phyloP scores from a whole-genome alignment of 2,113 vertebrate genomes.

The Trematomus loennbergii region DNA sequence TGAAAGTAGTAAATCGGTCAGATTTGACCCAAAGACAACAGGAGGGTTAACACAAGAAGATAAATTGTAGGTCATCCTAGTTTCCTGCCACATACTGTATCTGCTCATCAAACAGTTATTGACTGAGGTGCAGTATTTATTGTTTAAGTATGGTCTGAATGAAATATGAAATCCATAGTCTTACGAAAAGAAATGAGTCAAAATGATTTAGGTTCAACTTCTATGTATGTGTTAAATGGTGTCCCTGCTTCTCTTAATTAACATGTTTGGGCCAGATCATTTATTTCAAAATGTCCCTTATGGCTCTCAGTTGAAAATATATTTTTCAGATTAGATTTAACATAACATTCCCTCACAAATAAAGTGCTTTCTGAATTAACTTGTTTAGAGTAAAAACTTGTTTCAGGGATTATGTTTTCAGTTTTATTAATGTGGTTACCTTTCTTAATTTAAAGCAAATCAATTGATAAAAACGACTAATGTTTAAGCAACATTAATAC shows the following conservation, averaged over 20 bases:
- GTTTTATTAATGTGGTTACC: no score
- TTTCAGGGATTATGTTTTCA: no score
- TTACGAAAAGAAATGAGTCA: slow-evolving; percentile 17
- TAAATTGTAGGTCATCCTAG: not conserved
- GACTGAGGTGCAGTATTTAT: slow-evolving; percentile 21
- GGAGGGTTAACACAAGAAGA: no score
- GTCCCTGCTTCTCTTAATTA: not conserved
- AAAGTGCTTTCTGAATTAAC: no score
- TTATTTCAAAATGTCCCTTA: not conserved
- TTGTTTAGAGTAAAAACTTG: no score
- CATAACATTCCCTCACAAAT: no score
- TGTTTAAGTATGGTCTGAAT: slow-evolving; percentile 21
- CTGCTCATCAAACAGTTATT: slow-evolving; percentile 13
- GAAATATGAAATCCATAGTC: slow-evolving; percentile 14
- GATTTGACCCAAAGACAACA: no score
- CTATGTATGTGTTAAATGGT: slow-evolving; percentile 3
- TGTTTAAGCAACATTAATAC: no score
- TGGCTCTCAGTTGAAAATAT: not conserved
- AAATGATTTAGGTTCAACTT: slow-evolving; percentile 24
- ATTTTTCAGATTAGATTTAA: no score
- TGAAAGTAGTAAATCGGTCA: no score
- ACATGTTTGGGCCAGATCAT: not conserved
- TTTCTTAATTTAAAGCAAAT: no score
- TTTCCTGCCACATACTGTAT: slow-evolving; percentile 6
- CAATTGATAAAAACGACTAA: no score